A percentile compares a stretch with the other conserved stretches of the same genome.
These are phyloP conservation scores for Oreocharis arfaki DNA, from an alignment of 2,113 vertebrate genomes.

Conservation along the genomic window DNA sequence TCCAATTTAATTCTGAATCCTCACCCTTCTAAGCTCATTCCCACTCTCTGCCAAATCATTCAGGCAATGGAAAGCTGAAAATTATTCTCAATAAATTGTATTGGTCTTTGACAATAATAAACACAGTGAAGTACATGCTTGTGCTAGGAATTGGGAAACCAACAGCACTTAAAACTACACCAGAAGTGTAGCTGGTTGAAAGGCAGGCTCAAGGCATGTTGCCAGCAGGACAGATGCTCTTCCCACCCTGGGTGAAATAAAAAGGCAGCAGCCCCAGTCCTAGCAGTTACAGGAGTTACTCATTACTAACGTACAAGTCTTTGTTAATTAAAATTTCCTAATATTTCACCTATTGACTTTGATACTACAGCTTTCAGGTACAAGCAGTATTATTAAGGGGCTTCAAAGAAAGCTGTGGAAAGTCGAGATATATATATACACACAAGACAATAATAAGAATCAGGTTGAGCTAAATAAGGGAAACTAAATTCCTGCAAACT, in stretches of 20 bases:
- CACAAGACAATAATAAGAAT: neutral
- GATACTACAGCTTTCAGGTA: neutral
- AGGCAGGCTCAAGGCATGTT: neutral
- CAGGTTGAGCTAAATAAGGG: neutral
- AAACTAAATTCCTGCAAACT: neutral
- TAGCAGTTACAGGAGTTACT: neutral
- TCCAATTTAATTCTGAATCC: neutral
- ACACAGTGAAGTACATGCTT: neutral
- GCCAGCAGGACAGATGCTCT: neutral
- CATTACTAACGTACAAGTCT: neutral
- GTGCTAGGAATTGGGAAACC: neutral
- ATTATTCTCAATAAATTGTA: neutral
- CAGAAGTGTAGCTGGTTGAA: neutral
- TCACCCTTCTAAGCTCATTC: neutral
- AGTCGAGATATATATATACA: rapidly evolving
- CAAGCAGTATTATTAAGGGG: neutral
- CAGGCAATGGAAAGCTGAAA: neutral
- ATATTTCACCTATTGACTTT: neutral
- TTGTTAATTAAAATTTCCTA: neutral
- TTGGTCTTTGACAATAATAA: neutral
- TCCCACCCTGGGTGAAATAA: neutral
- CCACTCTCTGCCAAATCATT: neutral
- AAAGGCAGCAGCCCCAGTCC: neutral
- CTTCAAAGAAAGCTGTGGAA: neutral
- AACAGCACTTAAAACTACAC: neutral